These are phyloP conservation scores for Gerris lacustris DNA, from an alignment of 2,888 invertebrate genomes.

Conservation along the genomic window DNA sequence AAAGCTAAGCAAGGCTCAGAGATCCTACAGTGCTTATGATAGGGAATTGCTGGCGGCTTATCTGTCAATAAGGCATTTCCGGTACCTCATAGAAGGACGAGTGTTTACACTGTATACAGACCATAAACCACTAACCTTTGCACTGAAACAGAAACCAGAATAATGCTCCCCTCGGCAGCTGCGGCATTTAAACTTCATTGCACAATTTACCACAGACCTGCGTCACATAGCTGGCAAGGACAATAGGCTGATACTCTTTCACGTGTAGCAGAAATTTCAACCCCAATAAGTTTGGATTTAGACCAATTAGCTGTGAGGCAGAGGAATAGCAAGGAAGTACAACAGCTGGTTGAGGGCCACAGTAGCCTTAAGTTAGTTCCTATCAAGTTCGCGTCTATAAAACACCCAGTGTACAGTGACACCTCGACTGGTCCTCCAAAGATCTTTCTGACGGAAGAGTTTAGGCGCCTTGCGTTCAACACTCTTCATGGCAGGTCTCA, in stretches of 20 bases:
- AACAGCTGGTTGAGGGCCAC: neutral
- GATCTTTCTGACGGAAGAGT: too few relatives aligned
- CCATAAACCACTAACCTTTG: neutral
- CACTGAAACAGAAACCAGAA: neutral
- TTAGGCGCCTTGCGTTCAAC: too few relatives aligned
- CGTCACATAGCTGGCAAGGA: neutral
- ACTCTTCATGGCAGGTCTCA: too few relatives aligned
- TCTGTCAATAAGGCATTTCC: neutral
- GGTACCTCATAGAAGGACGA: neutral
- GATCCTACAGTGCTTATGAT: too few relatives aligned
- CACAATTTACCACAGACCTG: too few relatives aligned
- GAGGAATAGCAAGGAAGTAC: neutral
- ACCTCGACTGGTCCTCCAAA: neutral
- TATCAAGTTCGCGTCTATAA: neutral
- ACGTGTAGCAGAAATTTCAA: neutral
- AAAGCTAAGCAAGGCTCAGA: too few relatives aligned
- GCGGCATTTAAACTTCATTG: conserved; percentile 3
- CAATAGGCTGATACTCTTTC: neutral
- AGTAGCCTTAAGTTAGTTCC: neutral
- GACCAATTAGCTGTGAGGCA: neutral
- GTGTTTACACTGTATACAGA: neutral
- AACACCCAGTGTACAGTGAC: neutral
- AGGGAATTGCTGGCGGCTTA: conserved; percentile 2
- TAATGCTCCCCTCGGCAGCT: neutral
- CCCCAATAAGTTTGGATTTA: neutral